Evolutionary conservation across 2,888 invertebrate genomes (phyloP), one percentile per base, ranked within the genome.

Genomic region (Pandemis cinnamomeana): DNA sequence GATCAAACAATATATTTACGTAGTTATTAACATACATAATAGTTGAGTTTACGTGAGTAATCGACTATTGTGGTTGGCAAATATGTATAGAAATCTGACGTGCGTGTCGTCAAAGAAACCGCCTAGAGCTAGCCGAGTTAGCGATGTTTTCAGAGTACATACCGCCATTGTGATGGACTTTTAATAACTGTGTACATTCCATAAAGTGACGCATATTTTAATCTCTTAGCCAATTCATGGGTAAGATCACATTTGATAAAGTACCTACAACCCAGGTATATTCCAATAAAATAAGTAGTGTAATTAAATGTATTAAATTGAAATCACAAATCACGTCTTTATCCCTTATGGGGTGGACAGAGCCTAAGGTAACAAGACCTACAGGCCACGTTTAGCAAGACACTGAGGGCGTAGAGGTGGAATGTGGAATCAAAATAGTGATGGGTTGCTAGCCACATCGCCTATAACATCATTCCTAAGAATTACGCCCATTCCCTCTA

Each of bases 31-130:
- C 77, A 73, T 72, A 70, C 55, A 75, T 71, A 71, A 76, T 78
- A 67, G 53, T 71, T 68, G 62, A 77, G 81, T 85, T 84, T 83
- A 80, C 80, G 78, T 79, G 80, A 81, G 82, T 81, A 84, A 85
- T 86, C 80, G 80, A 80, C 81, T 79, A 81, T 83, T 72, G 78
- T 78, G 78, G 80, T 86, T 71, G 78, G 81, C 80, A 87, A 87
- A 87, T 84, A 85, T 75, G 73, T 78, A 68, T 73, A 77, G 78
- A 64, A 75, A 67, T 69, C 75, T 77, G 78, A 79, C 77, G 75
- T 80, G 80, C 77, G 78, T 79, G 27, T 75, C 79, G 77, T 77
- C 80, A 76, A 72, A 76, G 75, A 60, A 7, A 60, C 72, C 76
- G 76, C 71, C 51, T 48, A n/a, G 66, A 7, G 64, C 53, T 60